Evolutionary conservation across 2,888 invertebrate species (phyloP).

Genomic region (Rotaria macrura): DNA sequence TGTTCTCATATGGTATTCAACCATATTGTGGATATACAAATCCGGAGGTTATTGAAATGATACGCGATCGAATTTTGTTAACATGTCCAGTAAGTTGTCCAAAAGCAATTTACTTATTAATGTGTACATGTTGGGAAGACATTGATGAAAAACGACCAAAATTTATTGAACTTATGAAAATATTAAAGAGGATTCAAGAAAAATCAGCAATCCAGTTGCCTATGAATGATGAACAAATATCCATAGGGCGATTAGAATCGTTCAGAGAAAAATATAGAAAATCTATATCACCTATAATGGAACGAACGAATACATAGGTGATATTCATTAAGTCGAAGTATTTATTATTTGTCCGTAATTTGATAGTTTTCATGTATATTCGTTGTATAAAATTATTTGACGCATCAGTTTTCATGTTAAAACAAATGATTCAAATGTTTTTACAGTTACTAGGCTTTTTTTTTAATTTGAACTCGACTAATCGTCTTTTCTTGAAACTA

Average conservation of each 20-base stretch:
- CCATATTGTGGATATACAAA: conserved; percentile 26
- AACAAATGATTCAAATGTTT: no score
- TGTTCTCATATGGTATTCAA: conserved; percentile 24
- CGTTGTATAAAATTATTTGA: not conserved
- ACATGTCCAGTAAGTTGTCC: conserved; percentile 86
- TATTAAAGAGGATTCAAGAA: conserved; percentile 62
- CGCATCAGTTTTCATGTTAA: not conserved
- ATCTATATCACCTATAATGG: not conserved
- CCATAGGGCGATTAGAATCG: not conserved
- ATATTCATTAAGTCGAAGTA: no score
- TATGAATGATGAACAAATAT: not conserved
- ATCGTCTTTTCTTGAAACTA: no score
- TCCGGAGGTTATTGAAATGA: conserved; percentile 71
- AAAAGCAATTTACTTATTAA: conserved; percentile 75
- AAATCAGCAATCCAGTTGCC: not conserved
- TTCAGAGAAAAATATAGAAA: not conserved
- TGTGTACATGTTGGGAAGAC: conserved; percentile 98
- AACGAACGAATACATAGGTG: no score
- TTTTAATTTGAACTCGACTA: no score
- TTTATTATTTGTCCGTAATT: no score
- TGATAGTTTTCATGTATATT: not conserved
- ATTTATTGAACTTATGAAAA: conserved; percentile 77
- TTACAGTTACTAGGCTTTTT: no score
- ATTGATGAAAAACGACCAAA: conserved; percentile 76
- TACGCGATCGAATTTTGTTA: conserved; percentile 78